A percentile compares a stretch with the other conserved stretches of the same genome.
phyloP scores from a whole-genome alignment of 1,140 invertebrate species.

The Calycopis cecrops region DNA sequence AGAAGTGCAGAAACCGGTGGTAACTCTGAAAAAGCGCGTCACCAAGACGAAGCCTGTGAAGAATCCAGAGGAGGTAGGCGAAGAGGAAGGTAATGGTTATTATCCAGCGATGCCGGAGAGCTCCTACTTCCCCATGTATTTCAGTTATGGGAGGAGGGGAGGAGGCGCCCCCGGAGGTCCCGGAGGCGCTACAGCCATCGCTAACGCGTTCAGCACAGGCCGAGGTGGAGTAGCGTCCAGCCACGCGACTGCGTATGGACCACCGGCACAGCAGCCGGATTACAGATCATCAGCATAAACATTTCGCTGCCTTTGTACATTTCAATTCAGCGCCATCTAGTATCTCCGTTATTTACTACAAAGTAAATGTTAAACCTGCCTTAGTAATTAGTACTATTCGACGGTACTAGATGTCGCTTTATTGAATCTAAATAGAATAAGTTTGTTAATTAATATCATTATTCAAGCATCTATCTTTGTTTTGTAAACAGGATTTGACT shows the following conservation, averaged over 20 bases:
- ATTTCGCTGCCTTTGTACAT: background rate
- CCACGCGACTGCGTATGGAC: constrained; percentile 81
- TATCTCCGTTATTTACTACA: background rate
- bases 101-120: constrained; percentile 61
- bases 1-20: constrained; percentile 40
- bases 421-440: background rate
- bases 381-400: background rate
- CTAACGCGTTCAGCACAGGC: constrained; percentile 82
- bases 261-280: constrained; percentile 49
- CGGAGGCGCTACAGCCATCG: constrained; percentile 77
- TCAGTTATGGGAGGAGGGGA: constrained; percentile 59
- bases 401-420: background rate
- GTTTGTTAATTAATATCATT: no score
- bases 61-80: constrained; percentile 60
- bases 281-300: constrained; percentile 5
- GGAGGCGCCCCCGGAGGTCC: no score
- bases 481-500: no score
- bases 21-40: constrained; percentile 42
- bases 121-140: constrained; percentile 80
- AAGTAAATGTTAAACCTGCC: background rate
- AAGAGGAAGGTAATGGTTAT: constrained; percentile 58
- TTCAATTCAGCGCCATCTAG: background rate
- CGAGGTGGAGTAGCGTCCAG: constrained; percentile 80
- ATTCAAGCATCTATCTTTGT: no score
- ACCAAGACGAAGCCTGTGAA: constrained; percentile 58